These are phyloP conservation scores for Petrocephalus zakoni DNA, from an alignment of 2,113 vertebrate species.

Conservation along the genomic window DNA sequence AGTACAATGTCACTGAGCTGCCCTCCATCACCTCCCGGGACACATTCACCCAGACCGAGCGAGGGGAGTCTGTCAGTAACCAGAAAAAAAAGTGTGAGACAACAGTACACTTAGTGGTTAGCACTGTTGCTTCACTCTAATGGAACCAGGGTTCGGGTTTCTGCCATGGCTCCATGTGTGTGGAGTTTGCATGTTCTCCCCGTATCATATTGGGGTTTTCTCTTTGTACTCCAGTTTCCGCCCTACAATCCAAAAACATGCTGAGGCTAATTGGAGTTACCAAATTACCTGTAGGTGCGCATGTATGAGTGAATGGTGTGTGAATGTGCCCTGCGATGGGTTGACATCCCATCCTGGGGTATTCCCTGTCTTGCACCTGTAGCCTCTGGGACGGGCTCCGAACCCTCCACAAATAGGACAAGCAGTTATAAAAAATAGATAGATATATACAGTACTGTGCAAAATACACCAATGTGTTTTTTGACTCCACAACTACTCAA, in stretches of 20 bases:
- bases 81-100: not conserved
- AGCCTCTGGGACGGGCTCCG: too few relatives aligned
- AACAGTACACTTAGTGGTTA: not conserved
- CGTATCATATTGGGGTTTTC: not conserved
- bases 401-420: too few relatives aligned
- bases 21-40: slow-evolving; percentile 78
- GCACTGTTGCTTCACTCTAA: not conserved
- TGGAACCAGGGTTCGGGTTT: not conserved
- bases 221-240: not conserved
- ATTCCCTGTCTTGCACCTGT: too few relatives aligned
- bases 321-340: too few relatives aligned
- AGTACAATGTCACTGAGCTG: slow-evolving; percentile 69
- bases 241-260: not conserved
- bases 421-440: too few relatives aligned
- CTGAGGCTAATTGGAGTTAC: not conserved
- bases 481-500: too few relatives aligned
- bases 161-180: not conserved
- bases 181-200: not conserved
- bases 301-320: too few relatives aligned
- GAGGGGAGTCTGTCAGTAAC: slow-evolving; percentile 58
- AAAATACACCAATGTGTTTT: too few relatives aligned
- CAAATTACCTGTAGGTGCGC: not conserved
- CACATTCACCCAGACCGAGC: slow-evolving; percentile 73
- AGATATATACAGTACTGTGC: too few relatives aligned
- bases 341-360: too few relatives aligned